phyloP scores from a whole-genome alignment of 2,113 vertebrate genomes.

The Phaethornis superciliosus region DNA sequence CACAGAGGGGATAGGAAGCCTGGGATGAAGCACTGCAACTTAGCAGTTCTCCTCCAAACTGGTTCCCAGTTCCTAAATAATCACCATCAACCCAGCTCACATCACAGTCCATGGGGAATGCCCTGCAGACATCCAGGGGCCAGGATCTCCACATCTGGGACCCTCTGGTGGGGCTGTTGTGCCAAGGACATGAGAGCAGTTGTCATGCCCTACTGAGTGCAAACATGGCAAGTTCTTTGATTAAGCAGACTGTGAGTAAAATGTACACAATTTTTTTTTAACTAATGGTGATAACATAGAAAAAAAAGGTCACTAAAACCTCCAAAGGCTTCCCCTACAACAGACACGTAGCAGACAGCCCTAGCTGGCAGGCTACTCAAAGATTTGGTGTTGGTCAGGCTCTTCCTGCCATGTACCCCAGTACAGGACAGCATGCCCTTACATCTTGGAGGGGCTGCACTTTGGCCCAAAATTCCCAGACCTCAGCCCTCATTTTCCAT shows the following conservation, averaged over 20 bases:
- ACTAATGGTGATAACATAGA: background rate
- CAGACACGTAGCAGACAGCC: background rate
- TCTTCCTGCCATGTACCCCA: background rate
- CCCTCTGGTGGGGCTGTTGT: background rate
- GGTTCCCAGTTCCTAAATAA: background rate
- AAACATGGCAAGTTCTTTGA: background rate
- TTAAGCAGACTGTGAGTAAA: background rate
- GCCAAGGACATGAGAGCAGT: background rate
- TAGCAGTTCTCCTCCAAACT: background rate
- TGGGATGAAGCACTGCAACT: background rate
- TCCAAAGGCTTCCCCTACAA: background rate
- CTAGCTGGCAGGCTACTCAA: background rate
- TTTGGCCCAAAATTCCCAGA: background rate
- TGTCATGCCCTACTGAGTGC: background rate
- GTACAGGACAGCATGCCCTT: background rate
- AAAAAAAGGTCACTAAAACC: background rate
- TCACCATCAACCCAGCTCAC: background rate
- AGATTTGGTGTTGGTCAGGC: background rate
- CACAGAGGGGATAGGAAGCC: background rate
- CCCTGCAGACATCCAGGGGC: rapidly evolving
- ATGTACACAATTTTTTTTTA: background rate
- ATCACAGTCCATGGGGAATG: background rate
- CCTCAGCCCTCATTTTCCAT: background rate
- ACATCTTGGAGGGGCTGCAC: background rate
- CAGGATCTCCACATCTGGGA: background rate